Conservation (phyloP, 2,888 invertebrate genomes). For the Agrochola lychnidis region DNA sequence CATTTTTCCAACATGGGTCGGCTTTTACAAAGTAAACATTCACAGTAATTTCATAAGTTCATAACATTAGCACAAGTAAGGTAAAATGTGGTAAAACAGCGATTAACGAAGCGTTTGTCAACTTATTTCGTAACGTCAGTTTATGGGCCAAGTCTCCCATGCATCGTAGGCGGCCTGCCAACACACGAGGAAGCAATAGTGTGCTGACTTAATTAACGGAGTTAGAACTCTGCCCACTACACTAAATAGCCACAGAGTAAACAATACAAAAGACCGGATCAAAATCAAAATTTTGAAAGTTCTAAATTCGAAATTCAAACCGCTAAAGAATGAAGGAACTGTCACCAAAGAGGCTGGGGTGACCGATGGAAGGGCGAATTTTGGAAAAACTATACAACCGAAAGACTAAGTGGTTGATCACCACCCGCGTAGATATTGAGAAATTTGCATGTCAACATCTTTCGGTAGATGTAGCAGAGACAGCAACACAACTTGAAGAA, state of each 20-base stretch:
- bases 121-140: slow-evolving; percentile 60
- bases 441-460: neutral
- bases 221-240: slow-evolving; percentile 50
- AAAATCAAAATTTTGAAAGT: neutral
- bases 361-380: neutral
- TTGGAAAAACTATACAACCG: neutral
- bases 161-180: slow-evolving; percentile 56
- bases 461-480: neutral
- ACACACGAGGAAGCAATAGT: slow-evolving; percentile 58
- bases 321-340: neutral
- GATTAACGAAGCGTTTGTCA: slow-evolving; percentile 51
- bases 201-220: slow-evolving; percentile 63
- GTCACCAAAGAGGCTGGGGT: neutral
- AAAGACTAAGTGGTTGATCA: too few relatives aligned
- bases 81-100: slow-evolving; percentile 38
- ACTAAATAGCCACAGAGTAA: slow-evolving; percentile 24
- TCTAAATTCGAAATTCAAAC: slow-evolving; percentile 1
- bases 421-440: neutral
- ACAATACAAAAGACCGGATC: slow-evolving; percentile 16
- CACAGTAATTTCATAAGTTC: slow-evolving; percentile 24
- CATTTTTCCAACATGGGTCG: slow-evolving; percentile 26
- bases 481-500: neutral
- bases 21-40: slow-evolving; percentile 15
- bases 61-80: slow-evolving; percentile 35
- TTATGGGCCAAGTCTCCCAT: slow-evolving; percentile 54